Evolutionary conservation across 2,888 invertebrate species (phyloP).

Genomic region (Anodontia alba): DNA sequence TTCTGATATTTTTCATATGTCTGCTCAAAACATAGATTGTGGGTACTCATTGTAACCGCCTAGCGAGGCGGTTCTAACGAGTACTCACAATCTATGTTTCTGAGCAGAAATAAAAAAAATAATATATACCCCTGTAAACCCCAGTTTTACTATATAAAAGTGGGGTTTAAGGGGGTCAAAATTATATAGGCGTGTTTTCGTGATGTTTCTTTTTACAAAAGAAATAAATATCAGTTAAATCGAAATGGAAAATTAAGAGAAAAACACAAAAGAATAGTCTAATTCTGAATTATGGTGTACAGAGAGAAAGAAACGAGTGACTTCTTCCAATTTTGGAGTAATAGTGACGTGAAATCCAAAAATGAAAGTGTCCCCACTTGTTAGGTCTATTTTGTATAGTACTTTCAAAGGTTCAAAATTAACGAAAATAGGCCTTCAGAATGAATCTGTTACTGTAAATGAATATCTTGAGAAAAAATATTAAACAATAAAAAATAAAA

Average conservation of each 20-base stretch:
- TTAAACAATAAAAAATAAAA: not conserved
- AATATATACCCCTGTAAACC: too few relatives aligned
- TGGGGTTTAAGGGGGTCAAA: too few relatives aligned
- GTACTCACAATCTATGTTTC: too few relatives aligned
- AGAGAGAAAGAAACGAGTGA: conserved; percentile 24
- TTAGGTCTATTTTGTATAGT: not conserved
- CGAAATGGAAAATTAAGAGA: not conserved
- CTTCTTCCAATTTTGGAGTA: conserved; percentile 24
- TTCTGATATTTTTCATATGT: too few relatives aligned
- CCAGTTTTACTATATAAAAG: too few relatives aligned
- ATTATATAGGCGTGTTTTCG: too few relatives aligned
- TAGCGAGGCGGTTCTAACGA: too few relatives aligned
- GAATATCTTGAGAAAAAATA: not conserved
- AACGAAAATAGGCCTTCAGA: not conserved
- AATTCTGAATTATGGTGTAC: conserved; percentile 3
- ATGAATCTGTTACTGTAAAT: conserved; percentile 5
- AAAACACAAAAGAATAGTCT: conserved; percentile 12
- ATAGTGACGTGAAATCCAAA: not conserved
- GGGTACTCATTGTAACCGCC: too few relatives aligned
- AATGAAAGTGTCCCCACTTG: not conserved
- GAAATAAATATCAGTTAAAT: not conserved
- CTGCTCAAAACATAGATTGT: too few relatives aligned
- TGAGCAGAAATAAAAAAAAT: too few relatives aligned
- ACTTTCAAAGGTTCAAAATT: conserved; percentile 1
- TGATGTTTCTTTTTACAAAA: too few relatives aligned